Evolutionary conservation across 2,113 vertebrate species (phyloP).

Genomic region (Ptyas mucosa): DNA sequence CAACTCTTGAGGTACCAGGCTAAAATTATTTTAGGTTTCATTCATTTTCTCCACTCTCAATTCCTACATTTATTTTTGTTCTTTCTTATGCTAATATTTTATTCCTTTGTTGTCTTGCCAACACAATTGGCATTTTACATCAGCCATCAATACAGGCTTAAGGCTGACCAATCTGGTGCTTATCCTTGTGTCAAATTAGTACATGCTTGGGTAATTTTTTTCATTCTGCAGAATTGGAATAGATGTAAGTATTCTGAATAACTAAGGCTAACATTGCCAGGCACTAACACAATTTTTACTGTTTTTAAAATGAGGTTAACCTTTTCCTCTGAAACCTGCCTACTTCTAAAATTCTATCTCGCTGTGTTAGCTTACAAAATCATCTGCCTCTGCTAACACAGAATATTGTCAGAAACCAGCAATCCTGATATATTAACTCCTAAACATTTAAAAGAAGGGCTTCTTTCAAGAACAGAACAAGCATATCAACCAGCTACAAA

Average conservation of each 20-base stretch:
- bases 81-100: neutral
- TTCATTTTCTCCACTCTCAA: neutral
- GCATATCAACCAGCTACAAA: neutral
- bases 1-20: neutral
- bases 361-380: neutral
- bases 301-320: neutral
- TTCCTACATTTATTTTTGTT: neutral
- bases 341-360: neutral
- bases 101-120: neutral
- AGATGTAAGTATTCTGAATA: neutral
- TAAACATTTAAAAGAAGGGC: neutral
- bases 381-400: neutral
- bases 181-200: neutral
- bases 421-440: neutral
- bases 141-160: neutral
- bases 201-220: neutral
- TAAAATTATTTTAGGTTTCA: neutral
- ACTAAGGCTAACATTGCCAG: neutral
- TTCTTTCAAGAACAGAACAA: neutral
- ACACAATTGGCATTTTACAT: neutral
- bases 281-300: neutral
- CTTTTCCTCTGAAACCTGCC: neutral
- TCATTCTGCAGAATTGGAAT: neutral
- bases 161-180: neutral
- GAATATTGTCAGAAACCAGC: neutral